Conservation (phyloP, 2,888 invertebrate genomes). For the Callyntrura guangdongensis region DNA sequence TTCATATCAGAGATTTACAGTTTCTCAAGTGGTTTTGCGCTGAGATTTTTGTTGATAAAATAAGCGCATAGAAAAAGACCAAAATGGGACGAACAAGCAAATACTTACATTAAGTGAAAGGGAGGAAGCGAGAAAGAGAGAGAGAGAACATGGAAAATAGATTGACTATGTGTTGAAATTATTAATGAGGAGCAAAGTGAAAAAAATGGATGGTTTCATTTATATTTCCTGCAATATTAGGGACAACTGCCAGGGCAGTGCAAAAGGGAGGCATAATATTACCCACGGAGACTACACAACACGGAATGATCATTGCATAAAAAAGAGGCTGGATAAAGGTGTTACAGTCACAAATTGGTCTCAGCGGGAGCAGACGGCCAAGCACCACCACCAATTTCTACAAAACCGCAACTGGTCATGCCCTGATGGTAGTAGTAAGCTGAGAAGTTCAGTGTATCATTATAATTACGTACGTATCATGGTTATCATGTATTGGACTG, state of each 20-base stretch:
- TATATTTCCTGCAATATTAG: conserved; percentile 1
- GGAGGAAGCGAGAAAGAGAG: not conserved
- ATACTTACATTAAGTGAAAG: no score
- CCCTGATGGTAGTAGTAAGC: not conserved
- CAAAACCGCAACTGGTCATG: conserved; percentile 51
- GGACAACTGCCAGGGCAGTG: not conserved
- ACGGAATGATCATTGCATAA: not conserved
- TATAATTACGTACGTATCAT: conserved; percentile 32
- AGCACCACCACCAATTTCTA: not conserved
- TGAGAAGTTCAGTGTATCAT: conserved; percentile 34
- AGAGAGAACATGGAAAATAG: conserved; percentile 44
- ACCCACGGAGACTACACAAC: no score
- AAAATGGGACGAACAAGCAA: no score
- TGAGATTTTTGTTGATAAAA: conserved; percentile 9
- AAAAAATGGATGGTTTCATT: conserved; percentile 47
- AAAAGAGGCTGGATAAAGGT: conserved; percentile 46
- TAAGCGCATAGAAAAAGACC: not conserved
- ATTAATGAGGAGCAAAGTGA: conserved; percentile 67
- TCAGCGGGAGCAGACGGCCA: conserved; percentile 51
- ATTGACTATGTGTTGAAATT: conserved; percentile 65
- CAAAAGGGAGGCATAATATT: not conserved
- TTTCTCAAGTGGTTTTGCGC: conserved; percentile 34
- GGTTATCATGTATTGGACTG: not conserved
- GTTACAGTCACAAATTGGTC: conserved; percentile 61
- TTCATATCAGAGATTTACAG: conserved; percentile 1